Base-by-base conservation (phyloP, 2,888 invertebrate genomes). In the Aplocera efformata region DNA sequence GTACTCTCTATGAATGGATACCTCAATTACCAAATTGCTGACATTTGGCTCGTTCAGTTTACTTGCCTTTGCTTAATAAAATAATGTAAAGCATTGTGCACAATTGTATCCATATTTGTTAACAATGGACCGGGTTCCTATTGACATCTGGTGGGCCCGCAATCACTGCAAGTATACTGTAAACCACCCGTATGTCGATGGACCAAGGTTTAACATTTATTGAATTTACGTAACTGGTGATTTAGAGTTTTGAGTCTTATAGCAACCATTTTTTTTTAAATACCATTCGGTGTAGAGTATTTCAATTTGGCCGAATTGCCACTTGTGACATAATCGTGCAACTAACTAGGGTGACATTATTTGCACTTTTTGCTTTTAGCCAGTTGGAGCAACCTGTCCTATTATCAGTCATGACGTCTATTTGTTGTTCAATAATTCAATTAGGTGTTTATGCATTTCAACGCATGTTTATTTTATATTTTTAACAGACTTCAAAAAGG, bases 61-160 rank as follows among this genome's bases (percentile, higher is more conserved):
- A 73, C 72, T 75, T 66, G 77, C 74, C 72, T 72, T 52, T 59
- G 54, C 68, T 67, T 74, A 83, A 83, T 79, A 75, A 76, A 78
- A 80, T 82, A 77, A 79, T 76, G 75, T 72, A 63, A 60, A 61
- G 63, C 72, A 75, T 84, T 85, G 81, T 84, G 71, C 69, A 57
- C 79, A 72, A 79, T 85, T 83, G 84, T 82, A 75, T 74, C 72
- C 76, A 70, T 80, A 81, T 82, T 83, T 81, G 81, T 79, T 79
- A 78, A 86, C 86, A 86, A 86, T 80, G 56, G 78, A 53, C 67
- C 69, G 58, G 64, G 67, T 68, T 63, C 61, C 66, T 65, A 66
- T 70, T 75, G 75, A 84, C 86, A 86, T 85, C 83, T 81, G 79
- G 71, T 72, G 56, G 65, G 63, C 13, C 13, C 13, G 5, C 2